phyloP scores from a whole-genome alignment of 1,140 invertebrate species.

The Pogonognathellus flavescens region DNA sequence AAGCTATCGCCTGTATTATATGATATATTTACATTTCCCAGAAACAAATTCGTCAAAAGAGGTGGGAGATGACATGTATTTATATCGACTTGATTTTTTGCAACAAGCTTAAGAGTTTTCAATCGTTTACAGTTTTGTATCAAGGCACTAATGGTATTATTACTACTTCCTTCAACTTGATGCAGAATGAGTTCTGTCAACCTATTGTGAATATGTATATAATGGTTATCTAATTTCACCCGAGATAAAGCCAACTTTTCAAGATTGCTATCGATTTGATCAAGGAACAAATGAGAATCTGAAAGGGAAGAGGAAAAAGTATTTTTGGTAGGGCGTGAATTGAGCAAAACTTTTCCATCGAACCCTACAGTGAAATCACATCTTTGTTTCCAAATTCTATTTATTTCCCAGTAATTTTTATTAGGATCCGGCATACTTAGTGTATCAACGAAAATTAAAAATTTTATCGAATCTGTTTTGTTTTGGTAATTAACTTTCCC shows the following conservation, averaged over 20 bases:
- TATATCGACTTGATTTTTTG: not conserved
- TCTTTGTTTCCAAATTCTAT: not conserved
- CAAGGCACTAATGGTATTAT: not conserved
- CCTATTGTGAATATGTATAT: not conserved
- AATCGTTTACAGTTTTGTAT: not conserved
- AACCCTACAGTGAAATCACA: not conserved
- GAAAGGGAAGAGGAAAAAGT: not conserved
- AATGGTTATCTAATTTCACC: not conserved
- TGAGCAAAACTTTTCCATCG: slow-evolving; percentile 11
- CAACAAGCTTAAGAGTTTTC: not conserved
- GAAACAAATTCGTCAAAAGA: not conserved
- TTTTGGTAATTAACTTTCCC: slow-evolving; percentile 13
- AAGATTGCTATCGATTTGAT: not conserved
- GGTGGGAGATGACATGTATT: not conserved
- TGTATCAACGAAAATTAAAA: slow-evolving; percentile 24
- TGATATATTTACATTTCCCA: not conserved
- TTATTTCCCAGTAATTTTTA: not conserved
- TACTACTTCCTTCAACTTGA: not conserved
- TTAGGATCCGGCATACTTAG: not conserved
- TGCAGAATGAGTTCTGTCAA: slow-evolving; percentile 3
- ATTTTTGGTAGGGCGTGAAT: not conserved
- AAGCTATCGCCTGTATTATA: not conserved
- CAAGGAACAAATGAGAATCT: not conserved
- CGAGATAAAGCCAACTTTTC: not conserved
- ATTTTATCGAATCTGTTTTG: not conserved